phyloP scores from a whole-genome alignment of 53 echinoderm and acorn worm species.

The Crossaster papposus region DNA sequence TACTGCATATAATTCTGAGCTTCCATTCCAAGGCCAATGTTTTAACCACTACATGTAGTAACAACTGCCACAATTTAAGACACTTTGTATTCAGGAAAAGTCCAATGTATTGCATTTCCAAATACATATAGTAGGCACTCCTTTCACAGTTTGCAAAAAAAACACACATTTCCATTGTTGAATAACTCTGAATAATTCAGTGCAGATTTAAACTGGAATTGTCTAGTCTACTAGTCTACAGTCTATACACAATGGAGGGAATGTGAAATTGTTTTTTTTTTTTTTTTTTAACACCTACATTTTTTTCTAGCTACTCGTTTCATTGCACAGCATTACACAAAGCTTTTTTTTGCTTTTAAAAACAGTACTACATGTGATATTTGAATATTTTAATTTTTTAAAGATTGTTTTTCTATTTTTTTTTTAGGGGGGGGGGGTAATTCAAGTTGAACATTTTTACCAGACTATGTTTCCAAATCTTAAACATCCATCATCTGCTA shows the following conservation, averaged over 20 bases:
- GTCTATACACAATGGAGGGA: neutral
- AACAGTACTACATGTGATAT: too few species aligned
- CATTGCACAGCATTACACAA: neutral
- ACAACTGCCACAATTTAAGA: constrained; percentile 16
- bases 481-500: too few species aligned
- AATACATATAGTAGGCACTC: constrained; percentile 36
- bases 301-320: neutral
- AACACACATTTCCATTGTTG: neutral
- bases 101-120: constrained; percentile 35
- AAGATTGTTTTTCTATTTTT: too few species aligned
- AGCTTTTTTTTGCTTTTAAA: neutral
- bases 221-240: neutral
- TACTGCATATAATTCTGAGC: neutral
- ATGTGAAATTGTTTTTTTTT: neutral
- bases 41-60: neutral
- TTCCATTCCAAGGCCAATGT: neutral
- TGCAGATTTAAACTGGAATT: neutral
- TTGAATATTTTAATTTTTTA: too few species aligned
- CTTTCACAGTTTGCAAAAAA: neutral
- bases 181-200: neutral
- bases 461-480: too few species aligned
- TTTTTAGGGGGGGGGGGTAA: too few species aligned
- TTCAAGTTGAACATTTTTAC: too few species aligned
- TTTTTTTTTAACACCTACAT: neutral
- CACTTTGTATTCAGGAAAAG: constrained; percentile 16